Conservation (phyloP, 2,113 vertebrate genomes). For the Cryptotis parvus region DNA sequence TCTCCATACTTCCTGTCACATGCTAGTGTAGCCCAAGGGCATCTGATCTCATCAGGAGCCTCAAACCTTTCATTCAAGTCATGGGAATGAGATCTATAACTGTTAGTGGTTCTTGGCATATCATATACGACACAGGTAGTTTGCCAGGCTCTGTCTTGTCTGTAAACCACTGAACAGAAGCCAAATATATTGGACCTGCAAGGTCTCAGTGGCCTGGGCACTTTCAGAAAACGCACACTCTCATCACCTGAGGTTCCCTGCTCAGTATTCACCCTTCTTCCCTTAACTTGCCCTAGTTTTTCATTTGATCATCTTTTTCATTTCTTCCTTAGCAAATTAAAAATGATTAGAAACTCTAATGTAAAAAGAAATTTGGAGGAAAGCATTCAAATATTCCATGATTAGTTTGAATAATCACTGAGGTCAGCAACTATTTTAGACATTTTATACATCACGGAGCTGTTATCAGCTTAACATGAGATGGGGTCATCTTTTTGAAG, state of each 20-base stretch:
- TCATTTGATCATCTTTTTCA: neutral
- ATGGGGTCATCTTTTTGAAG: constrained; percentile 19
- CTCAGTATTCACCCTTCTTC: neutral
- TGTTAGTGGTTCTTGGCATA: no score
- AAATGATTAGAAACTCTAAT: constrained; percentile 8
- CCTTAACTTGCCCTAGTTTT: neutral
- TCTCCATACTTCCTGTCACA: no score
- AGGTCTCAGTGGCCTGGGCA: neutral
- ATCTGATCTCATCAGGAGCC: no score
- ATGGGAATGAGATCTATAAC: no score
- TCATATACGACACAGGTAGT: no score
- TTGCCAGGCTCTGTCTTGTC: no score
- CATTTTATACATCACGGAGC: neutral
- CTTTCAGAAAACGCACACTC: neutral
- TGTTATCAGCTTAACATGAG: constrained; percentile 28
- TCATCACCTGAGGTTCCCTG: neutral
- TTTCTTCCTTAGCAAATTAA: neutral
- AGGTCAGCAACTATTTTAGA: constrained; percentile 9
- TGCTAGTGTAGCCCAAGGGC: no score
- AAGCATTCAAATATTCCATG: neutral
- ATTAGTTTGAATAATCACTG: neutral
- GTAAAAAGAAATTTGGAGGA: neutral
- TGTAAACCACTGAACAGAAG: constrained; percentile 8
- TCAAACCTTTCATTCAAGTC: no score
- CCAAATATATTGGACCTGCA: constrained; percentile 18